Base-by-base conservation (phyloP, 2,797 vertebrate species). In the Hippopotamyrus pictus region DNA sequence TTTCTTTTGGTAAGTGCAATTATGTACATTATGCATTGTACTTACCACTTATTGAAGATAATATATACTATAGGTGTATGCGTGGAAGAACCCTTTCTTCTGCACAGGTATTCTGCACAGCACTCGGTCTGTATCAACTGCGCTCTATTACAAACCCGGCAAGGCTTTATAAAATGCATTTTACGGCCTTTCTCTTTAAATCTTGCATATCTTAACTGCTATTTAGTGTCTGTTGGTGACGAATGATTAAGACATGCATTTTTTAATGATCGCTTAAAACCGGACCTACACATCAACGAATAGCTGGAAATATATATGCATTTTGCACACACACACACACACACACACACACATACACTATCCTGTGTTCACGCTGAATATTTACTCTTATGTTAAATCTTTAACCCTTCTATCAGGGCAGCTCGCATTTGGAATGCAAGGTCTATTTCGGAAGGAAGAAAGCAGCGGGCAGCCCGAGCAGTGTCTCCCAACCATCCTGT, bases 401-500 rank as follows among this genome's bases (percentile, higher is more conserved):
- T 95, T 92, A 89, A 91, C 88, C 92, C 93, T 92, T 93, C 92
- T 89, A 91, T 88, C 91, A 91, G 92, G 91, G 93, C 93, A 94
- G 92, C 93, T 93, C 90, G 91, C 44, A 92, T 90, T 95, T 95
- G 93, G 96, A 95, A 92, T 91, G 93, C 91, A 93, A 92, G 93
- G 92, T 95, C 93, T 95, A 91, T 96, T 96, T 95, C 91, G 90
- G 92, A 94, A 93, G 90, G 93, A 93, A 93, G 94, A 91, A 90
- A 96, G 96, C 95, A 95, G 96, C 96, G 96, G 93, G 96, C 94
- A 84, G 95, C 93, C 93, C 93, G 93, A 96, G 95, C 96, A 95
- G 95, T 95, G 96, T 98, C 97, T 97, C 97, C 95, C 95, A 97
- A 97, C 97, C 97, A 97, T 97, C 95, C 93, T 96, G 98, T 99